A percentile compares a stretch with the other conserved stretches of the same genome.
Evolutionary conservation across 2,113 vertebrate species (phyloP).

Genomic region (Aptenodytes patagonicus): DNA sequence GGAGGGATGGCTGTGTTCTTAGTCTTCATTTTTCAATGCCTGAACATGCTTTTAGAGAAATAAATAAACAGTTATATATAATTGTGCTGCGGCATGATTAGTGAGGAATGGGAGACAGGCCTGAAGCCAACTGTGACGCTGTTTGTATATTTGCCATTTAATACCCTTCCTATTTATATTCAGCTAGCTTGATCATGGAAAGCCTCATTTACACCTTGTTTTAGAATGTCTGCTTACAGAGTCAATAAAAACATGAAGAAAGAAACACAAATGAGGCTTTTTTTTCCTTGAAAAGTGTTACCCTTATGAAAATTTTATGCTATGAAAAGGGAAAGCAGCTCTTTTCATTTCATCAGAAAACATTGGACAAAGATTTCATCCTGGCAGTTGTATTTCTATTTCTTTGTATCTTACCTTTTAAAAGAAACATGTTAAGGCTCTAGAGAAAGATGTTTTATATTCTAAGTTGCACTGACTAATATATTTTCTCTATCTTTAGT

Average conservation of each 20-base stretch:
- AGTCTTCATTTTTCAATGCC: not conserved
- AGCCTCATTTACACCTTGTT: not conserved
- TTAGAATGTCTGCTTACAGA: not conserved
- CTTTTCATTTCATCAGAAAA: not conserved
- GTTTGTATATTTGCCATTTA: not conserved
- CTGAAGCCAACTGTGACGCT: not conserved
- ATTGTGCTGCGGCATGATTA: not conserved
- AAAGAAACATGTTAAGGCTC: not conserved
- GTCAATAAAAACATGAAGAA: not conserved
- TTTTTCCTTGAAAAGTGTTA: not conserved
- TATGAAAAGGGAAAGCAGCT: not conserved
- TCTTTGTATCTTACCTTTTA: not conserved
- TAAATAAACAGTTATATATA: not conserved
- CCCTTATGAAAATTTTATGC: not conserved
- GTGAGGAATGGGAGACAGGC: not conserved
- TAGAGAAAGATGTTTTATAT: not conserved
- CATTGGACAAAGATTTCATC: not conserved
- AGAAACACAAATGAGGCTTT: not conserved
- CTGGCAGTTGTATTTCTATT: not conserved
- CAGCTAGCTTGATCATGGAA: not conserved
- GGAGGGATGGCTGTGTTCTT: not conserved
- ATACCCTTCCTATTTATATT: not conserved
- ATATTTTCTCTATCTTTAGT: not conserved
- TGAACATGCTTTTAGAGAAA: not conserved
- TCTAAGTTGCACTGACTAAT: not conserved